phyloP scores from a whole-genome alignment of 1,140 invertebrate species.

The Homarus americanus region DNA sequence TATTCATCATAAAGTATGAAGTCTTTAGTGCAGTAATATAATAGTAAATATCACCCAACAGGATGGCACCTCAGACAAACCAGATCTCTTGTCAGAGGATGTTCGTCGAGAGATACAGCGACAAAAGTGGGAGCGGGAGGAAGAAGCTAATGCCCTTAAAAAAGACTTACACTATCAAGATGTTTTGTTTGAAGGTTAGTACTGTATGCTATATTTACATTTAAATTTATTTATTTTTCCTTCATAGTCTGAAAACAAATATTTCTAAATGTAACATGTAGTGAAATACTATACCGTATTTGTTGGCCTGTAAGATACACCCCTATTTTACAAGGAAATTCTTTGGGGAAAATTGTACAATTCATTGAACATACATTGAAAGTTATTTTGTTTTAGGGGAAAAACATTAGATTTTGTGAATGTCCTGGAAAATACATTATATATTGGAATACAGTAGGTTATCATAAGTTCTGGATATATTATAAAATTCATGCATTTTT shows the following conservation, averaged over 20 bases:
- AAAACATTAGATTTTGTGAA: too few species aligned
- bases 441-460: too few species aligned
- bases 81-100: neutral
- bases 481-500: too few species aligned
- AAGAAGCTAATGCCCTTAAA: constrained; percentile 73
- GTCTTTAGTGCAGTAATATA: neutral
- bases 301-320: too few species aligned
- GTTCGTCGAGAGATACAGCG: constrained; percentile 77
- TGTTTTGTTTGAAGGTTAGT: constrained; percentile 77
- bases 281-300: too few species aligned
- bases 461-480: too few species aligned
- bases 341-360: too few species aligned
- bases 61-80: neutral
- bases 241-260: neutral
- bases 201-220: neutral
- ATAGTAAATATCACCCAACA: neutral
- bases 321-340: too few species aligned
- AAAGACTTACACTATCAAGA: constrained; percentile 78
- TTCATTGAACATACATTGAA: too few species aligned
- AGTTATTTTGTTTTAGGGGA: too few species aligned
- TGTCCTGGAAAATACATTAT: too few species aligned
- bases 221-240: neutral
- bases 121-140: constrained; percentile 79
- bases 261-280: neutral
- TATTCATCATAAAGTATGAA: neutral